Percentiles rank a stretch among this genome's conserved stretches.
phyloP scores from a whole-genome alignment of 2,113 vertebrate species.

The Ochotona princeps region DNA sequence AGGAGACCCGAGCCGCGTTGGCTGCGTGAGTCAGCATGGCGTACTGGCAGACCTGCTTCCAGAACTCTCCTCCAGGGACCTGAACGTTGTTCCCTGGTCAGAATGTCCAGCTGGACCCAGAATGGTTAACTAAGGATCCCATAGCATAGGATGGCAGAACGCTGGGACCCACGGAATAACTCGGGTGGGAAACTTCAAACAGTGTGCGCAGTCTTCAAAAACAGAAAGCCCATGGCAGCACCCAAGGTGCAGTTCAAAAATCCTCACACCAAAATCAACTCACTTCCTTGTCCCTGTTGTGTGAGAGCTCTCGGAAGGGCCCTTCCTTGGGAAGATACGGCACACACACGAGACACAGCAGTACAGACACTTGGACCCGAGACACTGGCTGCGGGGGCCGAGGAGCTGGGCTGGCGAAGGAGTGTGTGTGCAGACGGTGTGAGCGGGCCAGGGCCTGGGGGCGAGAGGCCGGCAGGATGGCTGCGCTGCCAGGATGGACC shows the following conservation, averaged over 20 bases:
- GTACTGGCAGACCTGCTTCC: background rate
- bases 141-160: background rate
- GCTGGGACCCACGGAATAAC: background rate
- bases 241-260: no score
- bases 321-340: background rate
- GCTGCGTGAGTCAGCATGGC: conserved; percentile 16
- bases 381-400: background rate
- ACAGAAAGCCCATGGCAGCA: no score
- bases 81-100: conserved; percentile 17
- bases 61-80: background rate
- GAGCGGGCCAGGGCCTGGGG: no score
- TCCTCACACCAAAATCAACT: no score
- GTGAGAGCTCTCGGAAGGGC: no score
- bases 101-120: background rate
- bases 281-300: no score
- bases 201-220: no score
- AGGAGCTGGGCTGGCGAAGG: background rate
- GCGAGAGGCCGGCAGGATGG: no score
- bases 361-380: background rate
- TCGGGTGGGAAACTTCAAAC: no score
- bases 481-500: no score
- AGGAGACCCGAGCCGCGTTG: background rate
- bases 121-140: background rate
- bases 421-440: no score
- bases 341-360: background rate